A percentile compares a stretch with the other conserved stretches of the same genome.
These are phyloP conservation scores for Brevipalpus yothersi DNA, from an alignment of 1,140 invertebrate species.

Conservation along the genomic window DNA sequence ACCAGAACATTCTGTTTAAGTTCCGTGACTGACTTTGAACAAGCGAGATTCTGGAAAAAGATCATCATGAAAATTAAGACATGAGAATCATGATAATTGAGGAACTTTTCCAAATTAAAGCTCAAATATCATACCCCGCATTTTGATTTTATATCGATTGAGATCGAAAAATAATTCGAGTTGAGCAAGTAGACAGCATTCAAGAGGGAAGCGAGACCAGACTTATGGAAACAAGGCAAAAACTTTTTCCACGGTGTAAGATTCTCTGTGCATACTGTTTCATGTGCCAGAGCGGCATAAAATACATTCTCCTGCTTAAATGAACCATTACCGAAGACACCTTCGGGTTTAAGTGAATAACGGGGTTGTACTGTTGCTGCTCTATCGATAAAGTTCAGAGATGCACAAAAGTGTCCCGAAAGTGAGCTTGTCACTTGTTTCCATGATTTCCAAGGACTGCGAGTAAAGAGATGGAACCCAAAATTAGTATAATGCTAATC, in stretches of 20 bases:
- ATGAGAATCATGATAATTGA: conserved; percentile 5
- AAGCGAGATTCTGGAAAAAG: conserved; percentile 24
- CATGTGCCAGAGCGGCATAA: conserved; percentile 67
- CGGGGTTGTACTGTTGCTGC: conserved; percentile 59
- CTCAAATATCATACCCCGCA: conserved; percentile 29
- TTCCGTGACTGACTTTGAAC: conserved; percentile 38
- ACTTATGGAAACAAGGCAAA: conserved; percentile 47
- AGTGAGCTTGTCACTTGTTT: conserved; percentile 59
- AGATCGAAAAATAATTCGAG: conserved; percentile 73
- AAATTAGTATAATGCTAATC: too few relatives aligned
- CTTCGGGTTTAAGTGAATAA: conserved; percentile 50
- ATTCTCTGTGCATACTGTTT: conserved; percentile 96
- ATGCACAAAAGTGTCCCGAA: conserved; percentile 80
- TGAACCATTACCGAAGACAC: conserved; percentile 25
- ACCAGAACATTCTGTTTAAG: conserved; percentile 56
- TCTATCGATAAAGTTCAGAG: conserved; percentile 79
- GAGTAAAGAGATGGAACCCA: background rate
- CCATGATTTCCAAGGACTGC: conserved; percentile 52
- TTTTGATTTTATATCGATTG: conserved; percentile 52
- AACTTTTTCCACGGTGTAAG: conserved; percentile 94
- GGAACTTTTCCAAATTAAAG: conserved; percentile 1
- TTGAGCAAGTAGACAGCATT: conserved; percentile 75
- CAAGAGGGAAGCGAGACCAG: conserved; percentile 57
- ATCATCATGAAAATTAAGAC: conserved; percentile 5
- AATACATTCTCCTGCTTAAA: conserved; percentile 29